Percentiles rank a stretch among this genome's conserved stretches.
These are phyloP conservation scores for Chesias legatella DNA, from an alignment of 2,888 invertebrate species.

Conservation along the genomic window DNA sequence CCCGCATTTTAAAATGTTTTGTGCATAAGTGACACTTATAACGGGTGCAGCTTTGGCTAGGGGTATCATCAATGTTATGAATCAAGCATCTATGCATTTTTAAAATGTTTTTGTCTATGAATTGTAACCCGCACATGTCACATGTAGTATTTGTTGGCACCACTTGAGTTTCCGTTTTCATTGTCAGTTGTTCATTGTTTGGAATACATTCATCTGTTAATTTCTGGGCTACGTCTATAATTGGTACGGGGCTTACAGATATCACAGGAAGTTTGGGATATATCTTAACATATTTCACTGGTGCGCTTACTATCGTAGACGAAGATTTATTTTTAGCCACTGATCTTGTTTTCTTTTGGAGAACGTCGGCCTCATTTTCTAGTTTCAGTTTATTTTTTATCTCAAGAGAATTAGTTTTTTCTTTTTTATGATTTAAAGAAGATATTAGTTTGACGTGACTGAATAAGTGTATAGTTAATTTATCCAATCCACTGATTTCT, in stretches of 20 bases:
- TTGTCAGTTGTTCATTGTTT: conserved; percentile 39
- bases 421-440: conserved; percentile 33
- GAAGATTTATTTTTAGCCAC: conserved; percentile 67
- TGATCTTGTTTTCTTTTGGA: conserved; percentile 54
- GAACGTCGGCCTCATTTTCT: conserved; percentile 39
- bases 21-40: conserved; percentile 89
- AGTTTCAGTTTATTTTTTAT: conserved; percentile 33
- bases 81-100: conserved; percentile 88
- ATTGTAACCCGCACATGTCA: conserved; percentile 86
- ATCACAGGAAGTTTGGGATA: conserved; percentile 69
- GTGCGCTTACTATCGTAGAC: conserved; percentile 42
- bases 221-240: conserved; percentile 52
- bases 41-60: conserved; percentile 58
- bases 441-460: conserved; percentile 81
- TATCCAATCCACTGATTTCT: conserved; percentile 87
- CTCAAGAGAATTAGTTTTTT: conserved; percentile 31
- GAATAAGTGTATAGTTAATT: conserved; percentile 91
- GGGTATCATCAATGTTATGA: conserved; percentile 75
- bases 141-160: conserved; percentile 65
- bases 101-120: conserved; percentile 85
- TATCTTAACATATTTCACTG: conserved; percentile 71
- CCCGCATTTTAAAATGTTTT: conserved; percentile 90
- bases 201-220: conserved; percentile 38
- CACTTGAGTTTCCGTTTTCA: conserved; percentile 49
- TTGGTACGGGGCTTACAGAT: conserved; percentile 56